Evolutionary conservation across 1,140 invertebrate genomes (phyloP).

Genomic region (Brachionus paranguensis): DNA sequence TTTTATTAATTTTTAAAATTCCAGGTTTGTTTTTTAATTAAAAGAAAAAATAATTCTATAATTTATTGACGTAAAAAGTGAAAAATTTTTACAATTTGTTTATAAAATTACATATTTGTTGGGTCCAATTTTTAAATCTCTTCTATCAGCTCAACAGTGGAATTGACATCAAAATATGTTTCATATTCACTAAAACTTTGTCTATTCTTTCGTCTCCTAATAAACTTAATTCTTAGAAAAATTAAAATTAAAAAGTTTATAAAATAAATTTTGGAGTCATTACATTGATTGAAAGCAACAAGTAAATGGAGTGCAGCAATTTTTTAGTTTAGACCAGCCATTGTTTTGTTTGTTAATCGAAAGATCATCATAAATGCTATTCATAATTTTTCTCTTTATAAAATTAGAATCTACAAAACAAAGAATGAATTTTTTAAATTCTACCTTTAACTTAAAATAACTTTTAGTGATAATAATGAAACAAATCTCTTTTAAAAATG

Average conservation of each 20-base stretch:
- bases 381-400: not conserved
- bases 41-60: too few species aligned
- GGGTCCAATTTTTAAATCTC: not conserved
- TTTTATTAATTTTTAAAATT: too few species aligned
- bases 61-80: not conserved
- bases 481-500: not conserved
- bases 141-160: not conserved
- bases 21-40: too few species aligned
- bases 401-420: not conserved
- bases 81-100: not conserved
- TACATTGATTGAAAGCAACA: not conserved
- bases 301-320: not conserved
- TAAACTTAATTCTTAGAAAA: not conserved
- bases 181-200: conserved; percentile 24
- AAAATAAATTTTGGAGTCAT: not conserved
- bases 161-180: conserved; percentile 15
- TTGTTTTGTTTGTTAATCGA: not conserved
- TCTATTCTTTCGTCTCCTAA: not conserved
- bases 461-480: not conserved
- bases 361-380: conserved; percentile 9
- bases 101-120: not conserved
- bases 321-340: not conserved
- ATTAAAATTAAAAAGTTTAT: not conserved
- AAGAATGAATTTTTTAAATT: not conserved
- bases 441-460: not conserved